phyloP scores from a whole-genome alignment of 2,888 invertebrate species.

The Ethmia dodecea region DNA sequence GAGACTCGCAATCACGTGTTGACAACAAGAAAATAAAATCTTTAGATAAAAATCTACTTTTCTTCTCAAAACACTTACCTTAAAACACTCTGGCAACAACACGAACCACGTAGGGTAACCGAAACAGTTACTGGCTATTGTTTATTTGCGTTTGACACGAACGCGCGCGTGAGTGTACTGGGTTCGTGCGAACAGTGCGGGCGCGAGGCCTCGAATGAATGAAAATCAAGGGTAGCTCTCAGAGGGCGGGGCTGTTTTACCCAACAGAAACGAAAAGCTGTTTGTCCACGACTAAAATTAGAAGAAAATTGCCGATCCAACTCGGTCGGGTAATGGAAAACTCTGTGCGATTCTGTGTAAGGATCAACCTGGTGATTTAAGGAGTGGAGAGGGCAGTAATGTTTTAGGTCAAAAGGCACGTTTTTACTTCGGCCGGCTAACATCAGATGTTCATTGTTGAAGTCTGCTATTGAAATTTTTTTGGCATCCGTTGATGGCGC shows the following conservation, averaged over 20 bases:
- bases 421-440: conserved; percentile 17
- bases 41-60: too few species aligned
- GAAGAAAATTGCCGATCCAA: conserved; percentile 19
- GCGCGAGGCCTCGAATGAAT: conserved; percentile 54
- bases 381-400: conserved; percentile 15
- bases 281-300: neutral
- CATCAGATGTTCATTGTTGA: conserved; percentile 17
- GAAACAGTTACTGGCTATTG: conserved; percentile 25
- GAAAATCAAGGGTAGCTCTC: conserved; percentile 51
- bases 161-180: conserved; percentile 19
- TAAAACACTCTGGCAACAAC: neutral
- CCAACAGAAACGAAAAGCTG: conserved; percentile 32
- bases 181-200: conserved; percentile 34
- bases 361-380: conserved; percentile 27
- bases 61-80: conserved; percentile 1
- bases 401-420: conserved; percentile 5
- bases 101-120: conserved; percentile 6
- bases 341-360: conserved; percentile 39
- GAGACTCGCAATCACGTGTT: conserved; percentile 10
- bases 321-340: conserved; percentile 42
- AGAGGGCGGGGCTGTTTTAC: conserved; percentile 58
- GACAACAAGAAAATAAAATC: neutral
- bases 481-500: too few species aligned
- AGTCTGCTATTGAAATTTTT: too few species aligned
- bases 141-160: conserved; percentile 49